Evolutionary conservation across 1,140 invertebrate species (phyloP).

Genomic region (Agrilus planipennis): DNA sequence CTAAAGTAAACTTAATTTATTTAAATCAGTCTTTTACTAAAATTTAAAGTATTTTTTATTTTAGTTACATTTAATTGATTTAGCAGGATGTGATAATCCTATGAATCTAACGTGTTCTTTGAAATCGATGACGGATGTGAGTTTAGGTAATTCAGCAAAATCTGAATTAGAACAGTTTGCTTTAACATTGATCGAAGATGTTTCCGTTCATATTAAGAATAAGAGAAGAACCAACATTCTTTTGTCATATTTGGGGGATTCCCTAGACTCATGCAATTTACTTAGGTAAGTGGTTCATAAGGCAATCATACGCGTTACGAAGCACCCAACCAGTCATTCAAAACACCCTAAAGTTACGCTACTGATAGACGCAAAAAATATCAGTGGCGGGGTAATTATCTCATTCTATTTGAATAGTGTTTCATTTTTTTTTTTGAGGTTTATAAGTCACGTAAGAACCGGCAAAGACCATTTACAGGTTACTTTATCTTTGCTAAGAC

Average conservation of each 20-base stretch:
- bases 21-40: no score
- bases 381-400: no score
- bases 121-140: constrained; percentile 22
- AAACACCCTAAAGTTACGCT: no score
- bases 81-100: constrained; percentile 22
- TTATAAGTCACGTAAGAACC: constrained; percentile 22
- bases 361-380: no score
- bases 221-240: constrained; percentile 22
- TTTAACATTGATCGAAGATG: constrained; percentile 19
- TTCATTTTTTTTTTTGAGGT: constrained; percentile 11
- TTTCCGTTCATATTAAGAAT: constrained; percentile 15
- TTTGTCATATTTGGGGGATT: constrained; percentile 21
- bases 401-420: no score
- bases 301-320: no score
- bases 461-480: constrained; percentile 13
- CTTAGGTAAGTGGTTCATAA: no score
- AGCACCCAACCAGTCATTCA: no score
- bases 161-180: constrained; percentile 27
- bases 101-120: constrained; percentile 14
- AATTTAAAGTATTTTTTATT: constrained; percentile 3
- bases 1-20: no score
- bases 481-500: constrained; percentile 21
- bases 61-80: constrained; percentile 28
- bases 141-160: constrained; percentile 24
- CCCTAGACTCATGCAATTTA: constrained; percentile 18